phyloP scores from a whole-genome alignment of 1,140 invertebrate genomes.

The Neodiprion pinetum region DNA sequence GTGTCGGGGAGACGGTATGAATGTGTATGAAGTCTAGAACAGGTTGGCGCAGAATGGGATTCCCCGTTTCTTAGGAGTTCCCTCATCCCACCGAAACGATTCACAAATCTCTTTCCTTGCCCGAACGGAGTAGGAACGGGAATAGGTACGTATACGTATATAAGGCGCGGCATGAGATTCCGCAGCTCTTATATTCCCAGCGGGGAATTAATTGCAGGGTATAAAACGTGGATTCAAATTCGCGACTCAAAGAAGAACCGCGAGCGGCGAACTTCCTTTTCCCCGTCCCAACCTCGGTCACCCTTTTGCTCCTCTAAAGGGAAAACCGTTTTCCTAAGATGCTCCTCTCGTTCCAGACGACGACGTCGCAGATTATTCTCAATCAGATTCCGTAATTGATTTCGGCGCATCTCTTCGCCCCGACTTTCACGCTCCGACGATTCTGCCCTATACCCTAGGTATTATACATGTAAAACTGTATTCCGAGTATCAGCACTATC shows the following conservation, averaged over 20 bases:
- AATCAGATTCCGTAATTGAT: slow-evolving; percentile 1
- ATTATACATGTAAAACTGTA: no score
- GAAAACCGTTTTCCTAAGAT: background rate
- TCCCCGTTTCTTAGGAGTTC: background rate
- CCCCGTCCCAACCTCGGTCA: background rate
- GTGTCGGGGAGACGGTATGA: no score
- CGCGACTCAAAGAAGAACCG: slow-evolving; percentile 4
- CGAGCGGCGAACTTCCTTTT: background rate
- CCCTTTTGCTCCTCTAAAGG: background rate
- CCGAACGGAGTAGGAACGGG: background rate
- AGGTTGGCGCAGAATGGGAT: background rate
- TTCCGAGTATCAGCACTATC: no score
- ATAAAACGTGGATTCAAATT: slow-evolving; percentile 2
- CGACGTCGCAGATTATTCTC: background rate
- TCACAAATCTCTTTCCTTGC: slow-evolving; percentile 4
- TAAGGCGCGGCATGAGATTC: no score
- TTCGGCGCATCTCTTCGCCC: background rate
- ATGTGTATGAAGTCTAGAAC: background rate
- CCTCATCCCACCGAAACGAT: background rate
- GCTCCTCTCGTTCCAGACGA: background rate
- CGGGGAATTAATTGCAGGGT: slow-evolving; percentile 1
- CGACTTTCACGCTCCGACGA: background rate
- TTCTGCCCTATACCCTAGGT: no score
- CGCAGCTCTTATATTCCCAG: background rate
- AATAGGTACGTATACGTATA: background rate